Evolutionary conservation across 1,140 invertebrate genomes (phyloP), one percentile per base, ranked within the genome.

Genomic region (Harpegnathos saltator): DNA sequence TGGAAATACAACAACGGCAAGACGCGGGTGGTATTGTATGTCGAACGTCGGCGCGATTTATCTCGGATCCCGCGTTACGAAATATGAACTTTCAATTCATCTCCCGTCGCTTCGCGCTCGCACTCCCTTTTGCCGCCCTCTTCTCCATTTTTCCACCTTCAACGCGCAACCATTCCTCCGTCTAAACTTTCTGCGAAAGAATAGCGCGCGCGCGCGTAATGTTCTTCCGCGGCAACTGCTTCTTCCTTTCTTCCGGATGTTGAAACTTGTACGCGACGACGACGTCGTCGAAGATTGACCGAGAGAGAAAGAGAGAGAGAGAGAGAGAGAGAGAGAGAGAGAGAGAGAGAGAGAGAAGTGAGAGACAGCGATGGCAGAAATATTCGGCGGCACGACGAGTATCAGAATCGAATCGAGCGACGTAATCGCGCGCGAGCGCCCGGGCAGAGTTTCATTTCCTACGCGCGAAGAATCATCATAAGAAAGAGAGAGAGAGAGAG

Each of bases 401-500:
- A 75, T 75, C 72, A 66, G 62, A 66, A 77, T 77, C 73, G 73
- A 77, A 77, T 71, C 75, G 50, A 29, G n/a, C n/a, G 52, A 71
- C 65, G n/a, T 62, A 65, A 72, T 72, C 72, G 48, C 78, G 19
- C 63, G 29, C 63, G n/a, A n/a, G 33, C 44, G 50, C 7, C 17
- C 29, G 54, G 33, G 22, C 48, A 44, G 84, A 85, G 85, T 89
- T 81, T 88, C 84, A 88, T 89, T 85, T 84, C 80, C 86, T 68
- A 83, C 69, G 75, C 87, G 86, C 72, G 62, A 83, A 66, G 78
- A 88, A 86, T 88, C 85, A 86, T 82, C 75, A 81, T 87, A 85
- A 85, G n/a, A n/a, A n/a, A n/a, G n/a, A n/a, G n/a, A n/a, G n/a
- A n/a, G n/a, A n/a, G n/a, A n/a, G n/a, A n/a, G n/a, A n/a, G n/a